These are phyloP conservation scores for Lates japonicus DNA, from an alignment of 2,797 vertebrate species.

Conservation along the genomic window DNA sequence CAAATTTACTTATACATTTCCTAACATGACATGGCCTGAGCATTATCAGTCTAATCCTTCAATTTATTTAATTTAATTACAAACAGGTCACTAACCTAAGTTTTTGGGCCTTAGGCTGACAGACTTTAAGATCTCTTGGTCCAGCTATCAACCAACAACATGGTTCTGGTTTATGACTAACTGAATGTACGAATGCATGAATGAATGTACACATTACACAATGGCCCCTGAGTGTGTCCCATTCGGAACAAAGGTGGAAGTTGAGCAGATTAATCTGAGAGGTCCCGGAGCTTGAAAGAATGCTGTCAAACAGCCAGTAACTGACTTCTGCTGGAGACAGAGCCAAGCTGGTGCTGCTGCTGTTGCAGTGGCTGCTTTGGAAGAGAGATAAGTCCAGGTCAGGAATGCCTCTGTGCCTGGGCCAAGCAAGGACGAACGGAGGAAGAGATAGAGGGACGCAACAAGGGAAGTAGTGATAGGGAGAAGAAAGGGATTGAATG, in stretches of 20 bases:
- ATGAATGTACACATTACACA: neutral
- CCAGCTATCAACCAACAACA: neutral
- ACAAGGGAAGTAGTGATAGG: constrained; percentile 39
- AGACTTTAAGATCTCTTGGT: constrained; percentile 7
- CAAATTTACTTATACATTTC: constrained; percentile 13
- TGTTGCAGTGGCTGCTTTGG: constrained; percentile 51
- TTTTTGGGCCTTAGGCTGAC: neutral
- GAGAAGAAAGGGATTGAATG: constrained; percentile 49
- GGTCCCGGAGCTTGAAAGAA: constrained; percentile 61
- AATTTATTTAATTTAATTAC: neutral
- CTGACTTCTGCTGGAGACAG: constrained; percentile 63
- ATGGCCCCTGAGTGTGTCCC: constrained; percentile 14
- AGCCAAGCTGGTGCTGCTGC: constrained; percentile 28
- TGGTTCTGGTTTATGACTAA: constrained; percentile 15
- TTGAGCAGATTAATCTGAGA: constrained; percentile 54
- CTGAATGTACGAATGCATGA: constrained; percentile 3
- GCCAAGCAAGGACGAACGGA: constrained; percentile 66
- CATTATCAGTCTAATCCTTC: neutral
- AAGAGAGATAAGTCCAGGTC: constrained; percentile 76
- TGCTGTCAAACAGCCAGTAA: constrained; percentile 49
- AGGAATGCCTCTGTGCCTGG: constrained; percentile 80
- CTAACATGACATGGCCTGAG: neutral
- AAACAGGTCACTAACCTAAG: neutral
- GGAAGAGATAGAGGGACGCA: constrained; percentile 57
- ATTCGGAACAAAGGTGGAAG: constrained; percentile 47